A percentile compares a stretch with the other conserved stretches of the same genome.
These are phyloP conservation scores for Bujurquina vittata DNA, from an alignment of 2,113 vertebrate species.

Conservation along the genomic window DNA sequence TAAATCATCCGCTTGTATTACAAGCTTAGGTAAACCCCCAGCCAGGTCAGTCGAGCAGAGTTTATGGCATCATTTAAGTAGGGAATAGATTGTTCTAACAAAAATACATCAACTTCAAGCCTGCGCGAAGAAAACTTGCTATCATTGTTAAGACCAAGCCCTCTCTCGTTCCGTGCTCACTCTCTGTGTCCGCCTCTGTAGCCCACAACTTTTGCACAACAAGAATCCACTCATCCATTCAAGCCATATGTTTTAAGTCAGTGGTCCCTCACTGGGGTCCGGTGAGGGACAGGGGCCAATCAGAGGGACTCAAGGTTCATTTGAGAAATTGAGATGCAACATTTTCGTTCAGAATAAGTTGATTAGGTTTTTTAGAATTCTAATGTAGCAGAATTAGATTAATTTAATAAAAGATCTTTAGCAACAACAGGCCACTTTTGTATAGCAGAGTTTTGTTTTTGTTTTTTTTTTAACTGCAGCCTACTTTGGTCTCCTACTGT, in stretches of 20 bases:
- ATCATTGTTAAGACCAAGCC: not conserved
- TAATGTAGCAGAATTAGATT: not conserved
- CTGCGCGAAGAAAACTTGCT: not conserved
- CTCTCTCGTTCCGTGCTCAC: not conserved
- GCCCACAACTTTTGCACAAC: conserved; percentile 26
- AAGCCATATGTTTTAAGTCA: conserved; percentile 67
- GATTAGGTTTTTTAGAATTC: too few species aligned
- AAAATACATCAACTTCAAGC: conserved; percentile 63
- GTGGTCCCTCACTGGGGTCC: conserved; percentile 41
- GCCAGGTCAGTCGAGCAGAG: conserved; percentile 61
- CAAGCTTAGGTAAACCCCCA: conserved; percentile 63
- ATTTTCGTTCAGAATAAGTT: not conserved
- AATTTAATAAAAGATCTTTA: not conserved
- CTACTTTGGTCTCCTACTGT: not conserved
- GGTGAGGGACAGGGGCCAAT: conserved; percentile 53
- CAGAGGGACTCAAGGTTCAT: conserved; percentile 1
- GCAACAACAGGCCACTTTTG: not conserved
- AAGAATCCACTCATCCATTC: conserved; percentile 46
- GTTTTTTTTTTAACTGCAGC: not conserved
- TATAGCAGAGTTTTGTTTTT: not conserved
- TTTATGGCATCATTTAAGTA: conserved; percentile 70
- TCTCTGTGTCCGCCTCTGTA: not conserved
- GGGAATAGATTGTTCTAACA: conserved; percentile 66
- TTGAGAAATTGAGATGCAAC: conserved; percentile 8
- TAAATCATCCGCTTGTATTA: conserved; percentile 69